Base-by-base conservation (phyloP, 64 coral and sea anemone species). In the Stichodactyla helianthus region DNA sequence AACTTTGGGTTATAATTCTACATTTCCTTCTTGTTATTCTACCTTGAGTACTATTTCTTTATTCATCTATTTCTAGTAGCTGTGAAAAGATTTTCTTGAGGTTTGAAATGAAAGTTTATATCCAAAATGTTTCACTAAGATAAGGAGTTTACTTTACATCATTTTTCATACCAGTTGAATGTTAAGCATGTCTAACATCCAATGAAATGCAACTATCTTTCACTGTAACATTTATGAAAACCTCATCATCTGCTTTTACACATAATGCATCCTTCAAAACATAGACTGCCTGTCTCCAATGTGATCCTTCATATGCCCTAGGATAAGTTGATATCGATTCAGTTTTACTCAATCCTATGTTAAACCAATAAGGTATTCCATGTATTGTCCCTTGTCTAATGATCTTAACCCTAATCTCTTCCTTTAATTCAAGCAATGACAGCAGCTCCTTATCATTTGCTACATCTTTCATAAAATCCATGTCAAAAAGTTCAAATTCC, bases 311-410 rank as follows among this genome's bases (percentile, higher is more conserved):
- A 16, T 99, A 90, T 10, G 76, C 84, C 5, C 88, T 89, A 71
- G 85, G 60, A 51, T 88, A 92, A 53, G 93, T 90, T 18, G 88
- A 90, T 53, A 96, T 50, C 28, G 83, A 88, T 44, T 64, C 60
- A 19, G 52, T 77, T 60, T 60, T 79, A 60, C 84, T 88, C 35
- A 95, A 70, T 27, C 87, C 87, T 18, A 99, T 31, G 23, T 53
- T 57, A 50, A 95, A 99, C 97, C 97, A 99, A 59, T 99, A 99
- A 14, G 93, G 90, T 18, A 99, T 65, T 12, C 88, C 97, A 83
- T 99, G 93, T 19, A 94, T 94, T 55, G 9, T 86, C 0, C 97
- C 97, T 23, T 84, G 67, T 51, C 83, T 87, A 10, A 25, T 14
- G 13, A 85, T 85, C 88, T 92, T 99, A 52, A 95, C 86, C 55